Percentiles rank a stretch among this genome's conserved stretches.
Evolutionary conservation across 2,888 invertebrate species (phyloP).

Genomic region (Hirtodrosophila confusa): DNA sequence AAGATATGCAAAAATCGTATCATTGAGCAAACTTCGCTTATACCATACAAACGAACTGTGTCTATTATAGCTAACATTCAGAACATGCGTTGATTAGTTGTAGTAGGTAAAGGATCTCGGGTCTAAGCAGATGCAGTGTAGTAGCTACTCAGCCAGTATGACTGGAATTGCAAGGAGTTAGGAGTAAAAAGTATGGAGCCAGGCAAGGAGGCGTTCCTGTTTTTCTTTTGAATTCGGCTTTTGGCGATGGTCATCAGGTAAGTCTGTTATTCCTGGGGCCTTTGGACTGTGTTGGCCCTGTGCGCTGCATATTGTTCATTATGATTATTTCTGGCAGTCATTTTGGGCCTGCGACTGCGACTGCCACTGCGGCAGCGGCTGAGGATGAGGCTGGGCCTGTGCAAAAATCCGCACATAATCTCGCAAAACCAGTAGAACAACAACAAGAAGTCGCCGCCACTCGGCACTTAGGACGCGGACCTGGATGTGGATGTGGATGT

Average conservation of each 20-base stretch:
- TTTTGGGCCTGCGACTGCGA: constrained; percentile 24
- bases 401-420: constrained; percentile 80
- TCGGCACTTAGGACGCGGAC: constrained; percentile 39
- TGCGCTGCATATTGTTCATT: constrained; percentile 69
- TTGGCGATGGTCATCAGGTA: constrained; percentile 47
- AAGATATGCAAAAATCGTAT: constrained; percentile 20
- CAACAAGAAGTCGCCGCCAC: constrained; percentile 62
- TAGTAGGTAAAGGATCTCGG: constrained; percentile 21
- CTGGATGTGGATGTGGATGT: constrained; percentile 25
- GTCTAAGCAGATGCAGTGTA: constrained; percentile 14
- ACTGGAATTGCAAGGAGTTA: constrained; percentile 21
- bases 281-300: constrained; percentile 27
- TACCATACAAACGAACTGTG: not conserved
- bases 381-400: constrained; percentile 42
- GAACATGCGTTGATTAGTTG: constrained; percentile 21
- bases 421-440: constrained; percentile 78
- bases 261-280: constrained; percentile 44
- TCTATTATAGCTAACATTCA: constrained; percentile 27
- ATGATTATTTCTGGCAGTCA: constrained; percentile 72
- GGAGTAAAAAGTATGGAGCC: constrained; percentile 15
- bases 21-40: not conserved
- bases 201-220: constrained; percentile 53
- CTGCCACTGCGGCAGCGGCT: not conserved
- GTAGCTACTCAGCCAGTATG: constrained; percentile 32
- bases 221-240: constrained; percentile 74